Evolutionary conservation across 30 jellyfish, hydroid and myxozoan genomes (phyloP).

Genomic region (Aurelia sp.): DNA sequence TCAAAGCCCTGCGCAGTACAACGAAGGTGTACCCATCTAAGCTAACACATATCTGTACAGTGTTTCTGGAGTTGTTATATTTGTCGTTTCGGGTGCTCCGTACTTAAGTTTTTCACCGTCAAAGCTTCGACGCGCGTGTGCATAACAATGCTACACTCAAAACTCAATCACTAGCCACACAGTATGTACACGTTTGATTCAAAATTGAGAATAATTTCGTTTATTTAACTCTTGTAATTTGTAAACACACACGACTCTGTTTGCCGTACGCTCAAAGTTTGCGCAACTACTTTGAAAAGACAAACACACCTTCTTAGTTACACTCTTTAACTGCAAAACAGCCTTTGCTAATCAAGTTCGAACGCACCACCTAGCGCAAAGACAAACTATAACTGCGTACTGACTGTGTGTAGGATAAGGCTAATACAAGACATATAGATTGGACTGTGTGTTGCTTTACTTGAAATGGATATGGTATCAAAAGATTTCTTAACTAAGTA

Average conservation of each 20-base stretch:
- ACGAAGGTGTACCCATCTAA: too few relatives aligned
- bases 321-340: not conserved
- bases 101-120: too few relatives aligned
- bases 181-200: conserved; percentile 43
- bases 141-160: conserved; percentile 3
- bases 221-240: conserved; percentile 4
- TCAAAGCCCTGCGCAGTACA: not conserved
- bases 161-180: not conserved
- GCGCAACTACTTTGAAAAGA: conserved; percentile 2
- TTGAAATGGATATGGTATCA: not conserved
- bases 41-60: too few relatives aligned
- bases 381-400: too few relatives aligned
- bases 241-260: conserved; percentile 60
- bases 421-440: too few relatives aligned
- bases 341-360: too few relatives aligned
- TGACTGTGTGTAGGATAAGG: too few relatives aligned
- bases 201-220: not conserved
- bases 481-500: not conserved
- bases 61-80: too few relatives aligned
- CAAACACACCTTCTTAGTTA: not conserved
- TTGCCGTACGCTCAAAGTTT: conserved; percentile 9
- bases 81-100: too few relatives aligned
- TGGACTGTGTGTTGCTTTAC: not conserved
- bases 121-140: conserved; percentile 29
- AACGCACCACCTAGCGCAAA: too few relatives aligned